Evolutionary conservation across 2,888 invertebrate genomes (phyloP).

Genomic region (Tyria jacobaeae): DNA sequence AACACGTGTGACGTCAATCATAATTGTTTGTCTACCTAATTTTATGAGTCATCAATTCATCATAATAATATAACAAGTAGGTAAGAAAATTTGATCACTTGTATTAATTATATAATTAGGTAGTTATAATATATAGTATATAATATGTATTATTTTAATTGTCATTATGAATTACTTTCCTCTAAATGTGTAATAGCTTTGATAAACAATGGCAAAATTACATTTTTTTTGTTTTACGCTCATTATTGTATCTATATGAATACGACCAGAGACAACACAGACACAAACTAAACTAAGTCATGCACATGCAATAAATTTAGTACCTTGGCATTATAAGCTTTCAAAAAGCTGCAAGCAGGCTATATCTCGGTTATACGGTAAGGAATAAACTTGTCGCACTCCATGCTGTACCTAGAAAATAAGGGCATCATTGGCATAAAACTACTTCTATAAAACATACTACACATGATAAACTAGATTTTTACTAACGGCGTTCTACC

Average conservation of each 20-base stretch:
- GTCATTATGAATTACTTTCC: background rate
- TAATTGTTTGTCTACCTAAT: no score
- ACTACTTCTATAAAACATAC: constrained; percentile 34
- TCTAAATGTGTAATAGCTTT: background rate
- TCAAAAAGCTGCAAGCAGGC: constrained; percentile 81
- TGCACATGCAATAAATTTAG: constrained; percentile 63
- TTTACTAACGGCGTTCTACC: background rate
- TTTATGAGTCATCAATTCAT: background rate
- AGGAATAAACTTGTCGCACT: constrained; percentile 68
- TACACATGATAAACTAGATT: background rate
- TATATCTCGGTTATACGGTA: constrained; percentile 66
- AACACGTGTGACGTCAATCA: background rate
- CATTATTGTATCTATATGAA: background rate
- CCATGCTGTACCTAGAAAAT: constrained; percentile 82
- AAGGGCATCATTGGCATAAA: constrained; percentile 54
- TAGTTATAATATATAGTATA: no score
- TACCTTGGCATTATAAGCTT: constrained; percentile 84
- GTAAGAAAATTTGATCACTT: no score
- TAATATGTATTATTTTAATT: no score
- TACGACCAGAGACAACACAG: background rate
- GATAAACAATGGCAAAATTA: background rate
- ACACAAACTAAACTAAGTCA: constrained; percentile 29
- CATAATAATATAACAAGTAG: no score
- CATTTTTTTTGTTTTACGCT: background rate
- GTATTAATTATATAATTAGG: no score